Conservation (phyloP, 1,140 invertebrate genomes). For the Eupeodes corollae region DNA sequence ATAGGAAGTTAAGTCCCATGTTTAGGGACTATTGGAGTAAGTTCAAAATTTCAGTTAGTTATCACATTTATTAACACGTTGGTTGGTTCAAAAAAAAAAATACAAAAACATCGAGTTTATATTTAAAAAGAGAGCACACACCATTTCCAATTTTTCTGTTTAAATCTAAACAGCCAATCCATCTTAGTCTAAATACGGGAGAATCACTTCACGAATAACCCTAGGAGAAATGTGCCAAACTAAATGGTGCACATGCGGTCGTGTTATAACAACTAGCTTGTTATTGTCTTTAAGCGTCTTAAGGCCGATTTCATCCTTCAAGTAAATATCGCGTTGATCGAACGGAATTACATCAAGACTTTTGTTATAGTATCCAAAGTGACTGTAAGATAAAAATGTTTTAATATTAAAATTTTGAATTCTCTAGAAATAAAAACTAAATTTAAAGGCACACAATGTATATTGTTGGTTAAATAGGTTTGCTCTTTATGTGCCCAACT, state of each 20-base stretch:
- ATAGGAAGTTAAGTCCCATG: too few species aligned
- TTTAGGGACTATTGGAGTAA: too few species aligned
- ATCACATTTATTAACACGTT: too few species aligned
- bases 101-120: too few species aligned
- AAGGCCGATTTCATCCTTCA: slow-evolving; percentile 64
- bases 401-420: slow-evolving; percentile 1
- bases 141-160: too few species aligned
- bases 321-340: slow-evolving; percentile 56
- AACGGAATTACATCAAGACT: slow-evolving; percentile 66
- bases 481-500: too few species aligned
- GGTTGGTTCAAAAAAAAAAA: too few species aligned
- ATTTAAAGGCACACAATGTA: not conserved
- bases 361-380: slow-evolving; percentile 70
- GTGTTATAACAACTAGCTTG: slow-evolving; percentile 52
- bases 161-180: too few species aligned
- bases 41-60: too few species aligned
- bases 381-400: slow-evolving; percentile 28
- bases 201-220: slow-evolving; percentile 64
- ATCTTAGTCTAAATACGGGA: slow-evolving; percentile 62
- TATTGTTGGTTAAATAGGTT: too few species aligned
- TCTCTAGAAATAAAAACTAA: not conserved
- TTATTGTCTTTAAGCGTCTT: slow-evolving; percentile 55
- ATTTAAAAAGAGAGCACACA: too few species aligned
- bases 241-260: slow-evolving; percentile 64
- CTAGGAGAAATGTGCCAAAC: slow-evolving; percentile 69